These are phyloP conservation scores for Champsocephalus gunnari DNA, from an alignment of 2,797 vertebrate species.

Conservation along the genomic window DNA sequence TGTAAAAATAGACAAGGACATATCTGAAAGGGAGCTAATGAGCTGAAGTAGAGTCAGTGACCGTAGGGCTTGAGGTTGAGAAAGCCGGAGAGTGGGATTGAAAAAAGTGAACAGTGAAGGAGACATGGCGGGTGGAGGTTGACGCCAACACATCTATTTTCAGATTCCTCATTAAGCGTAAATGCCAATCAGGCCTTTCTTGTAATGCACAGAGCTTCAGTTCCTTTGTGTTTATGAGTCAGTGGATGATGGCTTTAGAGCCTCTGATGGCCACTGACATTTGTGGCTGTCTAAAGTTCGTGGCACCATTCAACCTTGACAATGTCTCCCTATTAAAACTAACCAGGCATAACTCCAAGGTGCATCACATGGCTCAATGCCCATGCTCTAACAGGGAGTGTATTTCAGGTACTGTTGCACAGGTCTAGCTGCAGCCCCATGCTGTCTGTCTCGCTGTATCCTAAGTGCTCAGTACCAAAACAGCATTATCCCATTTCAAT, in stretches of 20 bases:
- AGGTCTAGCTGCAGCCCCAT: neutral
- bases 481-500: constrained; percentile 13
- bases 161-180: constrained; percentile 17
- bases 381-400: neutral
- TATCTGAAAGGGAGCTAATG: constrained; percentile 35
- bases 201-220: neutral
- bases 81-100: neutral
- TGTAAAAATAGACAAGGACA: constrained; percentile 7
- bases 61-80: constrained; percentile 3
- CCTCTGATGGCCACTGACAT: constrained; percentile 45
- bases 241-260: constrained; percentile 10
- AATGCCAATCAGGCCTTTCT: constrained; percentile 23
- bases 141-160: constrained; percentile 7
- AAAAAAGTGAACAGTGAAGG: neutral
- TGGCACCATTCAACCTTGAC: constrained; percentile 27
- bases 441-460: constrained; percentile 3
- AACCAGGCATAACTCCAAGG: constrained; percentile 4
- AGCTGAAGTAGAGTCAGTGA: constrained; percentile 27
- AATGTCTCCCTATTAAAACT: constrained; percentile 27
- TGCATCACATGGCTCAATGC: constrained; percentile 14
- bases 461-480: constrained; percentile 11
- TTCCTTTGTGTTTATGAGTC: neutral
- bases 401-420: constrained; percentile 1
- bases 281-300: constrained; percentile 37
- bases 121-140: neutral